These are phyloP conservation scores for Auanema sp. DNA, from an alignment of 2,888 invertebrate genomes.

Conservation along the genomic window DNA sequence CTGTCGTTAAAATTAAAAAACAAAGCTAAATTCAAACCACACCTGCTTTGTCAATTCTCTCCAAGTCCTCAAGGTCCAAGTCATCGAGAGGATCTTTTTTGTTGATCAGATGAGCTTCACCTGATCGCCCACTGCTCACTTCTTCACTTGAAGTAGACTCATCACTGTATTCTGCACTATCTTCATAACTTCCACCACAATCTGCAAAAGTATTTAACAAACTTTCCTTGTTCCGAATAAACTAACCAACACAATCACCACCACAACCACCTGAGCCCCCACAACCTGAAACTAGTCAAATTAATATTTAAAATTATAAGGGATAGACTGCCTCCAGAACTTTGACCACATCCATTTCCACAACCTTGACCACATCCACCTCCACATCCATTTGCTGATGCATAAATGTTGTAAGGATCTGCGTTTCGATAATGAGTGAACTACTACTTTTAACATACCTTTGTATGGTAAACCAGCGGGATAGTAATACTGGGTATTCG, in stretches of 20 bases:
- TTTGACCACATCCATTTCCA: slow-evolving; percentile 16
- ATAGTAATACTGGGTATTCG: slow-evolving; percentile 24
- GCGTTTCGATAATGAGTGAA: too few relatives aligned
- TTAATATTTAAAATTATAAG: too few relatives aligned
- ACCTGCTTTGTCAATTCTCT: slow-evolving; percentile 30
- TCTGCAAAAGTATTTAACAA: neutral
- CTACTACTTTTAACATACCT: too few relatives aligned
- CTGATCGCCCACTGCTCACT: slow-evolving; percentile 20
- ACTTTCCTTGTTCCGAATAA: neutral
- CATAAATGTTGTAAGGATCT: slow-evolving; percentile 41
- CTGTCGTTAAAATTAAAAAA: too few relatives aligned
- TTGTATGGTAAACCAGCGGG: slow-evolving; percentile 21
- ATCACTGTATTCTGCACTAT: slow-evolving; percentile 22
- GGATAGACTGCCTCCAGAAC: slow-evolving; percentile 4
- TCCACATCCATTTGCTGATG: slow-evolving; percentile 24
- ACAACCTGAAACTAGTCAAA: slow-evolving; percentile 9
- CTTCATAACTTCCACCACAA: slow-evolving; percentile 15
- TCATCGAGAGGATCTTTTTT: slow-evolving; percentile 35
- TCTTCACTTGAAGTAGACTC: slow-evolving; percentile 20
- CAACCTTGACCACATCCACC: slow-evolving; percentile 32
- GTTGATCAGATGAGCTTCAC: slow-evolving; percentile 15
- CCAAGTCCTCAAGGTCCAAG: slow-evolving; percentile 40
- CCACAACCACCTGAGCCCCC: slow-evolving; percentile 18
- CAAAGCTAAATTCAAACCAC: too few relatives aligned
- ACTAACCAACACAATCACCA: neutral